phyloP scores from a whole-genome alignment of 2,113 vertebrate species.

The Butorides virescens region DNA sequence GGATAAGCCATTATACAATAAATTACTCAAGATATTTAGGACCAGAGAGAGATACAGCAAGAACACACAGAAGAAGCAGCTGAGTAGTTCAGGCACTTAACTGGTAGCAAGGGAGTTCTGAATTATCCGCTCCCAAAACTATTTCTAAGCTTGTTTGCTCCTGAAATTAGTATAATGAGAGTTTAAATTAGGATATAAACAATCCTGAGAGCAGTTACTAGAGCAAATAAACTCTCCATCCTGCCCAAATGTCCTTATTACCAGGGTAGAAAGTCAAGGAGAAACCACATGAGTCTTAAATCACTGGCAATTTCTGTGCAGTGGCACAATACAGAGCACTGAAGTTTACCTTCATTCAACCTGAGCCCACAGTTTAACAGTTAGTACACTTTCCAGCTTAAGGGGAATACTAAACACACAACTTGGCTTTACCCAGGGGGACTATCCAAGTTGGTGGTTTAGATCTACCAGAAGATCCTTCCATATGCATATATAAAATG shows the following conservation, averaged over 20 bases:
- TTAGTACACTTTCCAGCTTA: background rate
- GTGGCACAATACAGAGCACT: background rate
- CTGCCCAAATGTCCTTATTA: background rate
- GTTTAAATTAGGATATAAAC: background rate
- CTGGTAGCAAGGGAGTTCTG: background rate
- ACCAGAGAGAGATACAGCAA: background rate
- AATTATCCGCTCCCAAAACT: background rate
- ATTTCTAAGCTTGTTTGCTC: background rate
- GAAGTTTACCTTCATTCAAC: background rate
- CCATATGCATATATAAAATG: background rate
- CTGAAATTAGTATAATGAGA: background rate
- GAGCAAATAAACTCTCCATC: background rate
- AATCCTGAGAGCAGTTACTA: background rate
- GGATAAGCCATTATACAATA: rapidly evolving
- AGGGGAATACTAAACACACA: background rate
- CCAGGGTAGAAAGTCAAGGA: background rate
- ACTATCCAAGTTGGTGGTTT: background rate
- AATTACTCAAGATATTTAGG: background rate
- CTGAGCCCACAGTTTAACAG: background rate
- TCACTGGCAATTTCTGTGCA: background rate
- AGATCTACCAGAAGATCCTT: background rate
- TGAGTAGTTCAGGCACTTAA: background rate
- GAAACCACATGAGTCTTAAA: background rate
- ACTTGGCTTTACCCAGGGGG: background rate
- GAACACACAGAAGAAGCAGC: background rate